These are phyloP conservation scores for Amphiprion ocellaris DNA, from an alignment of 2,113 vertebrate species.

Conservation along the genomic window DNA sequence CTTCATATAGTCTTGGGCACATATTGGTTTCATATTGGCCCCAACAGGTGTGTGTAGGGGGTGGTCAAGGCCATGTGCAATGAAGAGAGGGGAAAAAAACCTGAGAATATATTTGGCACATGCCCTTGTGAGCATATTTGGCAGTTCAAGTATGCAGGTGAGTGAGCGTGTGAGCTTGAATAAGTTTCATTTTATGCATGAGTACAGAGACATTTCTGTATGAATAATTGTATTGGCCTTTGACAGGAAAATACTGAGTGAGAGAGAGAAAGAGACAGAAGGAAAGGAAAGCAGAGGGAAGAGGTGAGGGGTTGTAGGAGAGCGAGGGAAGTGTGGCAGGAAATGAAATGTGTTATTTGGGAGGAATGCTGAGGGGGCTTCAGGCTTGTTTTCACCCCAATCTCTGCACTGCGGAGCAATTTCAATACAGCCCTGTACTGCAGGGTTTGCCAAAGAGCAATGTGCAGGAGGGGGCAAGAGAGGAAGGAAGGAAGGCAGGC, in stretches of 20 bases:
- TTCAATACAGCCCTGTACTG: constrained; percentile 52
- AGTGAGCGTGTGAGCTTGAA: constrained; percentile 61
- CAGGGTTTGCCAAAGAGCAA: constrained; percentile 53
- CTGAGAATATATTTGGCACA: constrained; percentile 26
- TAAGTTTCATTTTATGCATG: constrained; percentile 73
- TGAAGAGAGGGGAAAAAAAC: neutral
- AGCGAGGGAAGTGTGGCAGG: constrained; percentile 56
- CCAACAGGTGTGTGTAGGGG: constrained; percentile 19
- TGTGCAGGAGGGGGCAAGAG: constrained; percentile 14
- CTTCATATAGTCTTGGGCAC: constrained; percentile 37
- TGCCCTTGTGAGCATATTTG: constrained; percentile 42
- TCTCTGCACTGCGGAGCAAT: constrained; percentile 69
- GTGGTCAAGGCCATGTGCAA: neutral
- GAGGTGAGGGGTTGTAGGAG: constrained; percentile 34
- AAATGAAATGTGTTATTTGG: constrained; percentile 78
- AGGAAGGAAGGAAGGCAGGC: neutral
- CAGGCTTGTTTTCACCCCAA: constrained; percentile 54
- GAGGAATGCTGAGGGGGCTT: constrained; percentile 60
- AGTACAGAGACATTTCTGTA: constrained; percentile 67
- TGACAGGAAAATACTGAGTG: constrained; percentile 61
- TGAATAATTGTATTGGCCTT: constrained; percentile 70
- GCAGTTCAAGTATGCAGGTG: constrained; percentile 43
- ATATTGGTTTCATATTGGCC: constrained; percentile 27
- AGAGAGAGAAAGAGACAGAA: constrained; percentile 19
- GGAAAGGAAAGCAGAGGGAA: constrained; percentile 14